Conservation (phyloP, 92 coral and sea anemone species). For the Epizoanthus ramosus region DNA sequence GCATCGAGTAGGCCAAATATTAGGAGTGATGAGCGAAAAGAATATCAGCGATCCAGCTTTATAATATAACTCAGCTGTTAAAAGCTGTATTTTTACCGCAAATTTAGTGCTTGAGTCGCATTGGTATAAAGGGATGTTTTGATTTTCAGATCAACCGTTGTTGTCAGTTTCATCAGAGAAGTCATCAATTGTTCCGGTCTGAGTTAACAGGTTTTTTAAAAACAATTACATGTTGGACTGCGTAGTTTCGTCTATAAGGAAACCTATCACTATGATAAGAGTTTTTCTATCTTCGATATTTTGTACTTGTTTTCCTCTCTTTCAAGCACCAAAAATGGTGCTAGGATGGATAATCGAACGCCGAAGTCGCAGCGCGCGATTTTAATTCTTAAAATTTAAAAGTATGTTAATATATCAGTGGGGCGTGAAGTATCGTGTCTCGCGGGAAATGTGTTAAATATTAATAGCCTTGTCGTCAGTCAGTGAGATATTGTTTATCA, state of each 20-base stretch:
- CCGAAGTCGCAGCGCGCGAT: neutral
- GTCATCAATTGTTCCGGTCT: constrained; percentile 1
- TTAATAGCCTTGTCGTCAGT: constrained; percentile 35
- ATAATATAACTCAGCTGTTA: too few relatives aligned
- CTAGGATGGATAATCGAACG: neutral
- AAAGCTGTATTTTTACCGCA: neutral
- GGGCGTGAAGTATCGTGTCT: constrained; percentile 40
- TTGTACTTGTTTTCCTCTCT: neutral
- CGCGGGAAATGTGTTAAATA: constrained; percentile 49
- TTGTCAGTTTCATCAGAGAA: constrained; percentile 8
- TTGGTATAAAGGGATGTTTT: constrained; percentile 15
- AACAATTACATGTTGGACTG: neutral
- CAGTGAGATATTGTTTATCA: constrained; percentile 33
- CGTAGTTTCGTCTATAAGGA: too few relatives aligned
- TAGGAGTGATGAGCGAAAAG: too few relatives aligned
- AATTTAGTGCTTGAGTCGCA: neutral
- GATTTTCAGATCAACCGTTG: neutral
- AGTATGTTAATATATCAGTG: constrained; percentile 30
- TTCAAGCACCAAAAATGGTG: neutral
- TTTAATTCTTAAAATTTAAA: neutral
- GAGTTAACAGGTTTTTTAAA: neutral
- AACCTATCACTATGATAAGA: too few relatives aligned
- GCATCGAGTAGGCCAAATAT: too few relatives aligned
- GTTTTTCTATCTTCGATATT: too few relatives aligned
- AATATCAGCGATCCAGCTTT: too few relatives aligned